phyloP scores from a whole-genome alignment of 1,140 invertebrate genomes.

The Glossosoma conforme region DNA sequence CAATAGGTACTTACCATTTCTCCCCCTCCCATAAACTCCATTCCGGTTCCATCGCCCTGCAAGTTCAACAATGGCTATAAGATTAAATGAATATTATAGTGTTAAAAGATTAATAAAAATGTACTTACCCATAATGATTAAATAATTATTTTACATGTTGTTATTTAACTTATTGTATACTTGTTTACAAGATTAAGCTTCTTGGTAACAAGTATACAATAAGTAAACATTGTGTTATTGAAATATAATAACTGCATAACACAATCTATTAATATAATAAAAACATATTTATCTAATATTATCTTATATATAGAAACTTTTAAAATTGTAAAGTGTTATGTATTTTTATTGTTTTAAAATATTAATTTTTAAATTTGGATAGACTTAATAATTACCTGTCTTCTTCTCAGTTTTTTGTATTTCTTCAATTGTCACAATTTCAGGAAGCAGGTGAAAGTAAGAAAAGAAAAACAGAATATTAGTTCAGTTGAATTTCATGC shows the following conservation, averaged over 20 bases:
- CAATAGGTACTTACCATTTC: conserved; percentile 61
- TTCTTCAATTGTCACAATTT: conserved; percentile 58
- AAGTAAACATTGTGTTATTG: neutral
- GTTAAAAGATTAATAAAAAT: too few relatives aligned
- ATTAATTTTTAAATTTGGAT: neutral
- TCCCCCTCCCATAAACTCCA: conserved; percentile 64
- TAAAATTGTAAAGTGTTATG: neutral
- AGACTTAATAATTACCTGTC: conserved; percentile 63
- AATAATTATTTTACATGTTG: too few relatives aligned
- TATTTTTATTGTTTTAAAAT: neutral
- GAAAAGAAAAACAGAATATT: conserved; percentile 35
- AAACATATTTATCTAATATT: neutral
- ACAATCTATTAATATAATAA: neutral
- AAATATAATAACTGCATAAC: neutral
- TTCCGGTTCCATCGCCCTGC: conserved; percentile 73
- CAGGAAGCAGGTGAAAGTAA: conserved; percentile 31
- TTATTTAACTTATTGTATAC: too few relatives aligned
- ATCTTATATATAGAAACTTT: neutral
- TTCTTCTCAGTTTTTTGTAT: conserved; percentile 84
- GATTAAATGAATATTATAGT: conserved; percentile 23
- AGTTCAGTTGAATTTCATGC: too few relatives aligned
- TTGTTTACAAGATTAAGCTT: too few relatives aligned
- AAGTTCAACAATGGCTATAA: conserved; percentile 56
- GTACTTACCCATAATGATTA: too few relatives aligned
- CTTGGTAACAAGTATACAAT: too few relatives aligned